Evolutionary conservation across 2,113 vertebrate genomes (phyloP), one percentile per base, ranked within the genome.

Genomic region (Actinemys pallida): DNA sequence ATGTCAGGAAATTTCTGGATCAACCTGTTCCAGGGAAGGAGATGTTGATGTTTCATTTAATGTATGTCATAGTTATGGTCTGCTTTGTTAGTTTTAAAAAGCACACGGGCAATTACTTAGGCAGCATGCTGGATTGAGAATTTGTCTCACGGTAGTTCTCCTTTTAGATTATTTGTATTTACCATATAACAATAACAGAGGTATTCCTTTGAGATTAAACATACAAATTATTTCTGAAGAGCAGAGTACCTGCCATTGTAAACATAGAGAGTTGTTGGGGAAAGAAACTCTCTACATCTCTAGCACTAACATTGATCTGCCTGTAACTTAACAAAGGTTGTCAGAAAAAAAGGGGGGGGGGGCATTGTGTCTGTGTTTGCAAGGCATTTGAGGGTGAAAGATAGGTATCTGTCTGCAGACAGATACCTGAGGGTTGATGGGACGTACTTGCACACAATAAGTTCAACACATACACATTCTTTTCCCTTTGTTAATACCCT

Each of bases 121-220:
- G 2, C 84, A 75, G 20, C 0, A 0, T 3, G 1, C 2, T 59
- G 27, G 10, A 57, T 52, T 86, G 47, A 50, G 10, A 80, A 1
- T 35, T 65, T 56, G 6, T 59, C 90, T 27, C 45, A 45, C 5
- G 47, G 5, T 4, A 93, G 35, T 50, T 22, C 53, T 88, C 52
- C 11, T 80, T 27, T 89, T 49, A 29, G 5, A 0, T 39, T 87
- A 24, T 54, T 78, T 16, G 7, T 78, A 4, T 16, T 92, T 93
- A 29, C 6, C 16, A 6, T 78, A 0, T 78, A 27, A 27, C 42
- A 27, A 27, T 47, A 24, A 24, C 42, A 8, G 19, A 25, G 42
- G 42, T 78, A 39, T 78, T 45, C 39, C 42, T 27, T 25, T 16
- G 45, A 42, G 45, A 27, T 47, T 78, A 78, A 78, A 12, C 25